Evolutionary conservation across 2,888 invertebrate genomes (phyloP), one percentile per base, ranked within the genome.

Genomic region (Lordiphosa fenestrarum): DNA sequence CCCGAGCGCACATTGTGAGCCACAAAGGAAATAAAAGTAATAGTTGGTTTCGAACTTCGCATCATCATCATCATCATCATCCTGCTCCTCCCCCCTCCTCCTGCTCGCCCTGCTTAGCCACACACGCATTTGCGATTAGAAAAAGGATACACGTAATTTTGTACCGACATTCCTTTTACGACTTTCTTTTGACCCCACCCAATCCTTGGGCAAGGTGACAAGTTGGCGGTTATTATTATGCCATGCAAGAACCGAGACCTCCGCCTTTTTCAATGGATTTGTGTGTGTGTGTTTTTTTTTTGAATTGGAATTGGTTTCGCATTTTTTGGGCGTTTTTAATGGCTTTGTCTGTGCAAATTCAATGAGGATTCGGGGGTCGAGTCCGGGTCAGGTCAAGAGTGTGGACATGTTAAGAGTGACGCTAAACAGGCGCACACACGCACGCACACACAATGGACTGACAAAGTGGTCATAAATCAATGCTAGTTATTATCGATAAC

Each of bases 191-290:
- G 40, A 36, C 41, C 66, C 60, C 53, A 60, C 63, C 66, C 74
- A 78, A 74, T 54, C 60, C 13, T 51, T 66, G 66, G 71, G 66
- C 69, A 56, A 76, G 84, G 68, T 84, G 78, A 78, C 77, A 84
- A 81, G 77, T 73, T 73, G 71, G 73, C 75, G 85, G 77, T 82
- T 84, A 78, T 78, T 78, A 77, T 84, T 84, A 82, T 84, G 83
- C 77, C 66, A 80, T 71, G 57, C 76, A 58, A 42, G 44, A 42
- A 19, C 53, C 63, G 53, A 40, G 10, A 36, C 23, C 40, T 38
- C 40, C 19, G 25, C 35, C 73, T 61, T 75, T 75, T 64, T 58
- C 73, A 84, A 76, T 76, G 75, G 73, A 76, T 84, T 84, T 62
- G 73, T 70, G 30, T 30, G 25, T 30, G 30, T 30, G 7, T 30